Conservation (phyloP, 2,888 invertebrate genomes). For the Drosophila testacea region DNA sequence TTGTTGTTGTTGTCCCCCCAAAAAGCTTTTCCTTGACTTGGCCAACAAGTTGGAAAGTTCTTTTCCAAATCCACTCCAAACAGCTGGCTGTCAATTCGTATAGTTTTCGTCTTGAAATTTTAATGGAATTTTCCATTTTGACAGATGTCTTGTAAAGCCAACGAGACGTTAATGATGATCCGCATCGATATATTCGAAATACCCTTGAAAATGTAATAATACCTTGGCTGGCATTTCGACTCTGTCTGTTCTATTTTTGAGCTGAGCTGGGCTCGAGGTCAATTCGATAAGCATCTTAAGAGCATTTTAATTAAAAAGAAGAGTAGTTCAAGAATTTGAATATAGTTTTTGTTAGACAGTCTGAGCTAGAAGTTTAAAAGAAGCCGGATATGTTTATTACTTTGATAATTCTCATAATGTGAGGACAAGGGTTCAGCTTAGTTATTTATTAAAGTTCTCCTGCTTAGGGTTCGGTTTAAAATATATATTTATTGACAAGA, state of each 20-base stretch:
- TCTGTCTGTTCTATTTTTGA: not conserved
- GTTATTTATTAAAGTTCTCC: too few species aligned
- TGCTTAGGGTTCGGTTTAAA: too few species aligned
- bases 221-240: not conserved
- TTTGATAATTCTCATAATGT: not conserved
- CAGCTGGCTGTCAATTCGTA: conserved; percentile 31
- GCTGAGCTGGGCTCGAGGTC: conserved; percentile 11
- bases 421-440: too few species aligned
- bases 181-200: conserved; percentile 10
- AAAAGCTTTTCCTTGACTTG: conserved; percentile 51
- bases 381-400: conserved; percentile 9
- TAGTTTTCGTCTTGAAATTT: conserved; percentile 31
- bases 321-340: not conserved
- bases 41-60: conserved; percentile 75
- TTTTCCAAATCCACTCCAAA: conserved; percentile 23
- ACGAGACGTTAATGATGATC: conserved; percentile 26
- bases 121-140: conserved; percentile 47
- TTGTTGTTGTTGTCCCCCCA: not conserved
- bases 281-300: conserved; percentile 18
- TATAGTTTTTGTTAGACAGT: not conserved
- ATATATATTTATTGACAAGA: too few species aligned
- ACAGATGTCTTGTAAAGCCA: conserved; percentile 26
- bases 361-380: not conserved
- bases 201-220: conserved; percentile 24
- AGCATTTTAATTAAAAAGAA: conserved; percentile 23